These are phyloP conservation scores for Drosophila subpulchrella DNA, from an alignment of 1,140 invertebrate species.

Conservation along the genomic window DNA sequence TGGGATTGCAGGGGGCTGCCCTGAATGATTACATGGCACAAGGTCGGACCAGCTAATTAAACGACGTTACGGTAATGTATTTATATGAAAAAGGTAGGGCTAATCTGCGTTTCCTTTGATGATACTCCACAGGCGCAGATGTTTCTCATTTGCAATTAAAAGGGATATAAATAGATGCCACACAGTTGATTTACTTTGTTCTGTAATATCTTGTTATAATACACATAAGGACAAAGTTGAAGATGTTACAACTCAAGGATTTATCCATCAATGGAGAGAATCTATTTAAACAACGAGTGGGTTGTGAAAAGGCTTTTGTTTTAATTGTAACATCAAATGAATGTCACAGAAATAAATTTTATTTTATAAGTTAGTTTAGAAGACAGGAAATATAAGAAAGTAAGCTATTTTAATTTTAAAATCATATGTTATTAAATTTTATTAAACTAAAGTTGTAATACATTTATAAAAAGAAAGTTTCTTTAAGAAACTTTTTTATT, in stretches of 20 bases:
- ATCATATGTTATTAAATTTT: no score
- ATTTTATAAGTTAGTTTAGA: no score
- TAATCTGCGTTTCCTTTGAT: conserved; percentile 39
- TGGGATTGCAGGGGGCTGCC: conserved; percentile 16
- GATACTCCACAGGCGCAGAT: neutral
- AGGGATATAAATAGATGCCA: conserved; percentile 19
- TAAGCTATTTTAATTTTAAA: no score
- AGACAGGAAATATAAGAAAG: no score
- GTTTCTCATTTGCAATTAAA: conserved; percentile 37
- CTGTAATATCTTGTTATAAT: conserved; percentile 3
- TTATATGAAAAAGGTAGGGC: conserved; percentile 24
- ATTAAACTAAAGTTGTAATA: no score
- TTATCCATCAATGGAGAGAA: no score
- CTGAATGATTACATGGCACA: conserved; percentile 40
- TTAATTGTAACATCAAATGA: no score
- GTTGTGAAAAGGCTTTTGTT: no score
- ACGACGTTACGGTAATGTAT: conserved; percentile 24
- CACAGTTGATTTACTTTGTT: conserved; percentile 4
- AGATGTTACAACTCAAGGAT: neutral
- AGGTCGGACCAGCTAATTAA: conserved; percentile 34
- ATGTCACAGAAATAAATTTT: no score
- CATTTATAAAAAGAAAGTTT: no score
- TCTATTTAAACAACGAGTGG: no score
- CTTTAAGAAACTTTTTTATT: no score
- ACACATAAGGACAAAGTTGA: neutral